Evolutionary conservation across 2,797 vertebrate species (phyloP), one percentile per base, ranked within the genome.

Genomic region (Australoheros facetus): DNA sequence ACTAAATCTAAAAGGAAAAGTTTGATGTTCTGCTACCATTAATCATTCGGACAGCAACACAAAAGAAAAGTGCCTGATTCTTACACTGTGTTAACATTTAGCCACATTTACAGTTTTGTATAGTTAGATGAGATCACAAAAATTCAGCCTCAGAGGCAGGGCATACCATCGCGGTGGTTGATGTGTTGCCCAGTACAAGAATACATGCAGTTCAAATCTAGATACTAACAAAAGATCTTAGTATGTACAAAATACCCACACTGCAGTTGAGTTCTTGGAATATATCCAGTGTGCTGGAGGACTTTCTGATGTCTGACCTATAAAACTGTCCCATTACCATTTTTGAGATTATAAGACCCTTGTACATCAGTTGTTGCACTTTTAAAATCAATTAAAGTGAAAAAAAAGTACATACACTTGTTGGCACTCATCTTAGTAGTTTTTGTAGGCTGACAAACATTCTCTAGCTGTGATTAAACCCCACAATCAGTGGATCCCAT

Each of bases 181-280:
- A 91, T 88, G 80, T 86, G 73, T 69, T 89, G 77, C 91, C 87
- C 83, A 84, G 80, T 51, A 17, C 77, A 73, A 86, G 84, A 85
- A 78, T 77, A 28, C 85, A 78, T 85, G 87, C 78, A 84, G 84
- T 79, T 78, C 26, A 83, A 85, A 77, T 87, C 57, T 83, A 82
- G 80, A 57, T 85, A 54, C 80, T 56, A 77, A 86, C 77, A 86
- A 82, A 73, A 78, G 83, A 55, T 82, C 60, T 81, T 88, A 75
- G 85, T 82, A 78, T 79, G 82, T 83, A 83, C 79, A 76, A 77
- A 76, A 66, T 75, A 69, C 51, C 76, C 39, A 81, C 75, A 42
- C 74, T 45, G 79, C 59, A 32, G 84, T 80, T 53, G 53, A 80
- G 58, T 74, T 77, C 32, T 74, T 86, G 76, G 79, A 88, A 64